Evolutionary conservation across 2,797 vertebrate species (phyloP).

Genomic region (Huso huso): DNA sequence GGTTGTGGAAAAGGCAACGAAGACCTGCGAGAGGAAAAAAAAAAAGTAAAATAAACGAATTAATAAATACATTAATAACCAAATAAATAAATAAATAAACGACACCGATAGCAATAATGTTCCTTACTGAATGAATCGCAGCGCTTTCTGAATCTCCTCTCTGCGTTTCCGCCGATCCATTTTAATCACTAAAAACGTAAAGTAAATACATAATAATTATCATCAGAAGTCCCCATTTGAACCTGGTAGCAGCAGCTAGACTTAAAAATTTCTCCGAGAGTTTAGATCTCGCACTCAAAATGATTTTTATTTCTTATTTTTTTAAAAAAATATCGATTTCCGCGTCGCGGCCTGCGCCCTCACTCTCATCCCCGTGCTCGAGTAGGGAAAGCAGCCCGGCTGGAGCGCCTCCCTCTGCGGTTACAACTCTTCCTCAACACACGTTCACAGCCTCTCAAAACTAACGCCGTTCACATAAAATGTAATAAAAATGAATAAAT

Average conservation of each 20-base stretch:
- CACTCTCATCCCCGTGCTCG: conserved; percentile 20
- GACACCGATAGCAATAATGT: not conserved
- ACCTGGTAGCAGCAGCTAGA: no score
- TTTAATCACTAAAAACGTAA: conserved; percentile 51
- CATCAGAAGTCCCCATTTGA: not conserved
- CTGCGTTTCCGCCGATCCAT: conserved; percentile 85
- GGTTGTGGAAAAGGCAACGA: conserved; percentile 86
- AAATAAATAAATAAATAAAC: not conserved
- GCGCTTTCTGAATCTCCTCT: conserved; percentile 92
- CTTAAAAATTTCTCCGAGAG: no score
- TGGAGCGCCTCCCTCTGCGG: not conserved
- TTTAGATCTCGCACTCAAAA: not conserved
- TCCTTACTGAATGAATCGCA: conserved; percentile 96
- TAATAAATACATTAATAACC: no score
- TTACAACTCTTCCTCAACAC: no score
- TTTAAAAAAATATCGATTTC: not conserved
- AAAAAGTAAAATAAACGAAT: conserved; percentile 6
- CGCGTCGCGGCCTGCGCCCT: not conserved
- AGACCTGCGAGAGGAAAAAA: conserved; percentile 62
- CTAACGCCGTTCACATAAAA: no score
- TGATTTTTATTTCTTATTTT: not conserved
- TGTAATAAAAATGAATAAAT: no score
- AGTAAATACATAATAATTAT: not conserved
- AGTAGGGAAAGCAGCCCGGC: not conserved
- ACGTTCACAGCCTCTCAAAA: no score